Conservation (phyloP, 2,797 vertebrate genomes). For the Nothura maculosa region DNA sequence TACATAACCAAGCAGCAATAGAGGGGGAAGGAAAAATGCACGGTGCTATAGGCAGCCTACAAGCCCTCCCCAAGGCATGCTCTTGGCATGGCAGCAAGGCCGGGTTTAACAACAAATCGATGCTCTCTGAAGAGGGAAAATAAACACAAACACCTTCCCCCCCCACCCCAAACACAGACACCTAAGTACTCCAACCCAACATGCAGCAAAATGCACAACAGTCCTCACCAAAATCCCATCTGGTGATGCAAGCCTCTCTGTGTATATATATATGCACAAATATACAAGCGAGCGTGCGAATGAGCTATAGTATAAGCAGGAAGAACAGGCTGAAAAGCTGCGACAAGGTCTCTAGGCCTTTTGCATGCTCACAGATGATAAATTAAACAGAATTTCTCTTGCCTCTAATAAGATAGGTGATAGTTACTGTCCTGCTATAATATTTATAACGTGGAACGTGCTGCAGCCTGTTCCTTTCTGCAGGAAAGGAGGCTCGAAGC, state of each 20-base stretch:
- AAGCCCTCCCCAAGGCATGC: slow-evolving; percentile 60
- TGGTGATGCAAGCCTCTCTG: slow-evolving; percentile 13
- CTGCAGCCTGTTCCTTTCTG: slow-evolving; percentile 14
- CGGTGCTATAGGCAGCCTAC: slow-evolving; percentile 25
- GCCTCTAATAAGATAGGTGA: slow-evolving; percentile 49
- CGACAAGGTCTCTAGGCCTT: slow-evolving; percentile 46
- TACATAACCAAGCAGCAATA: slow-evolving; percentile 17
- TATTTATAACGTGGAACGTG: slow-evolving; percentile 14
- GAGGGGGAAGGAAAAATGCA: background rate
- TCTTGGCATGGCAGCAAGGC: slow-evolving; percentile 64
- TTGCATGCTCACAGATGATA: slow-evolving; percentile 36
- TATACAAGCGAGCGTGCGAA: background rate
- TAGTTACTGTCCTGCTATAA: slow-evolving; percentile 53
- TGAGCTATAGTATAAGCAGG: slow-evolving; percentile 53
- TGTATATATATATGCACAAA: background rate
- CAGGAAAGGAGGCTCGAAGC: background rate
- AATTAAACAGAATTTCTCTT: slow-evolving; percentile 57
- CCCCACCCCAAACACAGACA: slow-evolving; percentile 62
- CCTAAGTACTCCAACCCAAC: slow-evolving; percentile 60
- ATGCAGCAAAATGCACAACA: slow-evolving; percentile 13
- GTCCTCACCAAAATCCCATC: slow-evolving; percentile 60
- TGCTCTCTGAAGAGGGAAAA: slow-evolving; percentile 63
- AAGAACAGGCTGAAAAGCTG: slow-evolving; percentile 22
- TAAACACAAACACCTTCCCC: slow-evolving; percentile 63
- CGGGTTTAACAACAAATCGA: slow-evolving; percentile 74